Evolutionary conservation across 2,797 vertebrate genomes (phyloP), one percentile per base, ranked within the genome.

Genomic region (Sebastes baramenuke): DNA sequence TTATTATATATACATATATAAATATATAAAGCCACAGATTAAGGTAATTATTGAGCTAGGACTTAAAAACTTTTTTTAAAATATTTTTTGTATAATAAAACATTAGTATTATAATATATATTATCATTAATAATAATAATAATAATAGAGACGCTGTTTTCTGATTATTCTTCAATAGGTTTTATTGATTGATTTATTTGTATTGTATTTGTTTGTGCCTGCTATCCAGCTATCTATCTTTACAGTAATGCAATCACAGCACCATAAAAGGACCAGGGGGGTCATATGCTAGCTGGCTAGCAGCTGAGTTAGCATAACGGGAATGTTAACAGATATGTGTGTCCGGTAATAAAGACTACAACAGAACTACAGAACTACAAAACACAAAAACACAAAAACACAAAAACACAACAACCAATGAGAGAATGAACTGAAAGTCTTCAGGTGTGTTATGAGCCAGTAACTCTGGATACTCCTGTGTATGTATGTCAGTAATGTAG

Each of bases 191-290:
- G 1, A 32, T 32, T n/a, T 64, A 25, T 72, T 73, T 27, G 8
- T 32, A 32, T 10, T 32, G 8, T 32, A 32, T 77, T 58, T 1
- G 64, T 64, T 64, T 34, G 36, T 67, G 6, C 5, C 66, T 25
- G 64, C 62, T 32, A 24, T 46, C 60, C 81, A 64, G 68, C 74
- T 24, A 42, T 67, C 56, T 16, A 34, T 24, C 34, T 36, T 32
- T 46, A 56, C 25, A 55, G 61, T 59, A 67, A 67, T 36, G 22
- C 36, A 75, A 34, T 83, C 77, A 78, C 67, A 75, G 75, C 36
- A 88, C 93, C 89, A 84, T 91, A 92, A 88, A 93, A 90, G 89
- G 92, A 90, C 81, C 81, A 83, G 32, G 32, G 32, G 32, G 32
- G 30, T 9, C 9, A 32, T 32, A 30, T 30, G 30, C 30, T 32